Evolutionary conservation across 2,888 invertebrate genomes (phyloP), one percentile per base, ranked within the genome.

Genomic region (Bembecia ichneumoniformis): DNA sequence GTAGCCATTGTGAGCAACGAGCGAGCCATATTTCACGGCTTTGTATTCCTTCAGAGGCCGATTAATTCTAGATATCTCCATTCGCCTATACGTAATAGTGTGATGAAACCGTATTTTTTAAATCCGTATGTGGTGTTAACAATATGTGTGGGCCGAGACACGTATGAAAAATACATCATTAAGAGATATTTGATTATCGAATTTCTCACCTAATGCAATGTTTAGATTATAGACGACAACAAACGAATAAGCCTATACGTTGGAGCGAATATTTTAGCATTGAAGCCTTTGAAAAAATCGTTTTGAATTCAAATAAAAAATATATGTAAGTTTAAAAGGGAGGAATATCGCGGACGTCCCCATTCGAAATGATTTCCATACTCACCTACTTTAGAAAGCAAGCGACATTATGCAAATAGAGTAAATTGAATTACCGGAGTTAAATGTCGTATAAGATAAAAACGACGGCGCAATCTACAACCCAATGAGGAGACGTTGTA

Each of bases 401-500:
- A 63, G 65, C 68, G 72, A 77, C 86, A 82, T 84, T 86, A 87
- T 87, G 87, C 83, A 83, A 87, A 87, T 87, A 79, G 62, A 77
- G 75, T 82, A 87, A 87, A 87, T 87, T 87, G 87, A 87, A 87
- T 87, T 84, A 86, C 87, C 74, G 76, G 84, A 86, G 87, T 86
- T 87, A 87, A 87, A 87, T 87, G 87, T 87, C 79, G 82, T 80
- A 83, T 86, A 80, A 87, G 87, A 87, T 87, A 87, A 87, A 87
- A 87, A 87, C 87, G 86, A 86, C 79, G 71, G 72, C 66, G 82
- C 82, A 77, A 86, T 87, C 86, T 86, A 84, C 84, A 82, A 84
- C 69, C 84, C 84, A 83, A 86, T 84, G 86, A 82, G 83, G 73
- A 83, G 79, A 77, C 75, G 65, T 63, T 65, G 71, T 74, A 86